Conservation (phyloP, 2,888 invertebrate genomes). For the Agriopis leucophaearia region DNA sequence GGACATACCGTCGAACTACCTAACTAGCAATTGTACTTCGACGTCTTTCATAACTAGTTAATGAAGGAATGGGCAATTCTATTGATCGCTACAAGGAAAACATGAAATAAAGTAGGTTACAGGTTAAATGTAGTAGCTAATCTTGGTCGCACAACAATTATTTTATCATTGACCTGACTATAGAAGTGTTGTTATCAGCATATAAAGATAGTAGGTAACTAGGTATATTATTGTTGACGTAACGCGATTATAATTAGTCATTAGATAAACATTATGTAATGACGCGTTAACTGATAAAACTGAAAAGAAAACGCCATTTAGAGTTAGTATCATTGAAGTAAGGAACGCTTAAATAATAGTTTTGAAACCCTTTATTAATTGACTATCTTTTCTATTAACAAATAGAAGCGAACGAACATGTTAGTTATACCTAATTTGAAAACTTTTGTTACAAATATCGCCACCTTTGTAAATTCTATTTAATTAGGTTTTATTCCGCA, state of each 20-base stretch:
- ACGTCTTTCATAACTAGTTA: slow-evolving; percentile 8
- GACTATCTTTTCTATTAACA: background rate
- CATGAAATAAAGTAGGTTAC: slow-evolving; percentile 37
- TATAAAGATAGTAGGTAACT: slow-evolving; percentile 38
- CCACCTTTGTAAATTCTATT: too few species aligned
- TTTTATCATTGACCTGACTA: slow-evolving; percentile 39
- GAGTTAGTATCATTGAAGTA: too few species aligned
- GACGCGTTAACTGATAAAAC: background rate
- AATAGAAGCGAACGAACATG: too few species aligned
- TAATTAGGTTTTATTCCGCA: too few species aligned
- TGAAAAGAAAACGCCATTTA: background rate
- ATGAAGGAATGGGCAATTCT: slow-evolving; percentile 1
- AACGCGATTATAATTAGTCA: slow-evolving; percentile 41
- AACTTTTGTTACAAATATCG: too few species aligned
- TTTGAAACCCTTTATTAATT: too few species aligned
- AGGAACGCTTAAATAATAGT: too few species aligned
- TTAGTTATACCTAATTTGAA: too few species aligned
- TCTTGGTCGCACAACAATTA: slow-evolving; percentile 29
- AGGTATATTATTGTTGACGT: slow-evolving; percentile 43
- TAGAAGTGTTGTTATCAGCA: slow-evolving; percentile 43
- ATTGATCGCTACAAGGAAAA: slow-evolving; percentile 35
- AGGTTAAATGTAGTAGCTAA: slow-evolving; percentile 35
- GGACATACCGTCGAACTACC: slow-evolving; percentile 10
- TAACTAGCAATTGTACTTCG: slow-evolving; percentile 6
- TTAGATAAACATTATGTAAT: slow-evolving; percentile 28